Base-by-base conservation (phyloP, 2,113 vertebrate species). In the Tautogolabrus adspersus region DNA sequence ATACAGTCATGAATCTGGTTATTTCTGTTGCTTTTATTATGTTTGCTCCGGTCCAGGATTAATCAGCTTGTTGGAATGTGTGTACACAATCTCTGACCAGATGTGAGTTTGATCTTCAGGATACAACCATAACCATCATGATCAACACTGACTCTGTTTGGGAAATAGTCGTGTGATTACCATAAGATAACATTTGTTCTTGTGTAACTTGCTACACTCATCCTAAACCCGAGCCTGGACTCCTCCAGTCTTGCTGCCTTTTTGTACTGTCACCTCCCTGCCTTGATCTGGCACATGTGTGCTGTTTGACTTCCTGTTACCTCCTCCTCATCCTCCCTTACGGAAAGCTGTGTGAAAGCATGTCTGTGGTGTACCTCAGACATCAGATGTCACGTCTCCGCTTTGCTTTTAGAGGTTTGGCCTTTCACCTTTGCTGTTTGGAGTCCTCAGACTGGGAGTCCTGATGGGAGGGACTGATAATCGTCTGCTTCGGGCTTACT, bases 281-380 rank as follows among this genome's bases (percentile, higher is more conserved):
- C 49, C 40, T 40, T 3, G 12, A 47, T 72, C 58, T 40, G 18
- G 22, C 49, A 2, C 40, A 30, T 56, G 51, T 51, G 22, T 34
- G 19, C 63, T 51, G 30, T 63, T 51, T 44, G 22, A 54, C 34
- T 68, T 10, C 11, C 22, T 15, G 19, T 58, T 55, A 40, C 40
- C 18, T 18, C 47, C 59, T 30, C 67, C 21, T 58, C 70, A 23
- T 37, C 26, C 26, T 54, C 34, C 5, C 16, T 19, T 10, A 12
- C 60, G 23, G 72, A 21, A 34, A 12, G 37, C 51, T 66, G 42
- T 58, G 44, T 52, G 61, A 34, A 16, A 42, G 40, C 81, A 60
- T 2, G 23, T 81, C 57, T 84, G 77, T 60, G 83, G 78, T 81
- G 54, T 44, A 57, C 75, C 71, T 77, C 79, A 72, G 40, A 83